Evolutionary conservation across 2,113 vertebrate species (phyloP).

Genomic region (Smithornis capensis): DNA sequence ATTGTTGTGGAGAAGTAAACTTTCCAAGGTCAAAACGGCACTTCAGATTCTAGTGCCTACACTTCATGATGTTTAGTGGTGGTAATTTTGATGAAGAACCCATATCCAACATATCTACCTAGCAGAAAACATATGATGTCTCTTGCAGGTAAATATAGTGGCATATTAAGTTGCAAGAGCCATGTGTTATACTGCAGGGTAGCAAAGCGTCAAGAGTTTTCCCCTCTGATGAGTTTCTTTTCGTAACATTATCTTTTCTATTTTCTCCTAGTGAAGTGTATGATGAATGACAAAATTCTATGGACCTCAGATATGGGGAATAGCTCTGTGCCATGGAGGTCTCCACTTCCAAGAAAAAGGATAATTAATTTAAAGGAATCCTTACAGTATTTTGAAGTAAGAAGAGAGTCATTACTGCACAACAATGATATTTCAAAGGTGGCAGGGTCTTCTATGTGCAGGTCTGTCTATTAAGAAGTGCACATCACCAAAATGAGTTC

Average conservation of each 20-base stretch:
- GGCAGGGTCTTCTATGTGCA: background rate
- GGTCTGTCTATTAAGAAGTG: background rate
- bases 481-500: background rate
- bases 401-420: background rate
- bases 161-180: background rate
- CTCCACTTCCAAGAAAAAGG: background rate
- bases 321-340: background rate
- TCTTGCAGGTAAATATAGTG: background rate
- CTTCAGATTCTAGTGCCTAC: background rate
- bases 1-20: background rate
- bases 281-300: background rate
- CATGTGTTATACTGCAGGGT: background rate
- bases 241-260: background rate
- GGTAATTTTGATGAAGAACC: background rate
- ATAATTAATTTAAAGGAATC: background rate
- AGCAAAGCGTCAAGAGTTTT: background rate
- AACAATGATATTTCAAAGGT: background rate
- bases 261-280: background rate
- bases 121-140: background rate
- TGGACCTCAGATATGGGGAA: rapidly evolving
- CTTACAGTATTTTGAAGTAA: background rate
- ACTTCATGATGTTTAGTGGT: rapidly evolving
- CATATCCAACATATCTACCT: background rate
- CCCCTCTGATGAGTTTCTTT: background rate
- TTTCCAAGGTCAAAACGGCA: background rate